Percentiles rank a stretch among this genome's conserved stretches.
phyloP scores from a whole-genome alignment of 2,888 invertebrate species.

The Mystacides longicornis region DNA sequence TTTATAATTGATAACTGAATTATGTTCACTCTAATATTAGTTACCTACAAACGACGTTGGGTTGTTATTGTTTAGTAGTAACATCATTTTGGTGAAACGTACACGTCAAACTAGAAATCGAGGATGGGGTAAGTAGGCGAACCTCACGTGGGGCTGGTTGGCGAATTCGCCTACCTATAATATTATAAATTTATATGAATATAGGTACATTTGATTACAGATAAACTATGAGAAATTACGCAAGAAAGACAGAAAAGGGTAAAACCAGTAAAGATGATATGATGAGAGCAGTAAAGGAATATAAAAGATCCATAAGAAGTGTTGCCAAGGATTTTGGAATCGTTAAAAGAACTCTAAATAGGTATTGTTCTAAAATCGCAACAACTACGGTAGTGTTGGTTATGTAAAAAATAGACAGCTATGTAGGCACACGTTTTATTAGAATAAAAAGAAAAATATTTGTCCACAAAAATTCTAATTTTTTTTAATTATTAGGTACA shows the following conservation, averaged over 20 bases:
- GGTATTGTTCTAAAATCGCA: constrained; percentile 1
- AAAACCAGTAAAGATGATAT: constrained; percentile 2
- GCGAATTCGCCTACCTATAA: constrained; percentile 1
- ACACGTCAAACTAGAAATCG: not conserved
- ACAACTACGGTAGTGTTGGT: not conserved
- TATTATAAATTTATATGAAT: not conserved
- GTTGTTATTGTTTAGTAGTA: not conserved
- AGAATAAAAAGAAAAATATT: not conserved
- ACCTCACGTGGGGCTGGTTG: not conserved
- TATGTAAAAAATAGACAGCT: constrained; percentile 1
- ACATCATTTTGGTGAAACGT: not conserved
- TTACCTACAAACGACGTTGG: not conserved
- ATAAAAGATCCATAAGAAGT: constrained; percentile 1
- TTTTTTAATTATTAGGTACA: not conserved
- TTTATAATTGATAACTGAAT: not conserved
- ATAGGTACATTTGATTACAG: not conserved
- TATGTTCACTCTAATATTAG: not conserved
- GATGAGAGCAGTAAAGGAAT: constrained; percentile 1
- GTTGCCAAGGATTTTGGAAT: constrained; percentile 2
- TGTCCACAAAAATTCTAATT: too few relatives aligned
- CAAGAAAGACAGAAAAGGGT: constrained; percentile 1
- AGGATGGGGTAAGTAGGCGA: constrained; percentile 2
- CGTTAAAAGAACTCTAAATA: not conserved
- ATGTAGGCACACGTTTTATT: too few relatives aligned
- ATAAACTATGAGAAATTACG: not conserved